Percentiles rank a stretch among this genome's conserved stretches.
phyloP scores from a whole-genome alignment of 2,888 invertebrate genomes.

The Bombylius major region DNA sequence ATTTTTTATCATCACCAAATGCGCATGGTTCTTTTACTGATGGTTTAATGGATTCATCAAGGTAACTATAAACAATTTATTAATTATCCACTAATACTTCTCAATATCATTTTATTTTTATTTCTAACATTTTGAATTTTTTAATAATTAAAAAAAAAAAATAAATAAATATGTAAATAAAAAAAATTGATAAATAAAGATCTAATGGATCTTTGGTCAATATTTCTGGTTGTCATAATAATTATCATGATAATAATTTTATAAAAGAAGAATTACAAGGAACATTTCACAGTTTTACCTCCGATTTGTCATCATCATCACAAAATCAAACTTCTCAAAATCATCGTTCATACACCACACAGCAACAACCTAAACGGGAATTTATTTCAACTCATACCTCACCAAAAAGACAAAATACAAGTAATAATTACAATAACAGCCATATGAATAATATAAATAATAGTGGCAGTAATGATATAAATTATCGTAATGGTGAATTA shows the following conservation, averaged over 20 bases:
- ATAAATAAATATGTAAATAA: too few species aligned
- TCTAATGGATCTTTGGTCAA: conserved; percentile 28
- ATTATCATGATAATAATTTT: neutral
- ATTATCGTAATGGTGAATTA: conserved; percentile 7
- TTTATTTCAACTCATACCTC: neutral
- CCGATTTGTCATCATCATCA: conserved; percentile 26
- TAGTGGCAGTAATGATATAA: conserved; percentile 6
- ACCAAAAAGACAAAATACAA: neutral
- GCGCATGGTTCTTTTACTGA: conserved; percentile 29
- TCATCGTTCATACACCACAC: neutral
- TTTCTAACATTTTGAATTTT: too few species aligned
- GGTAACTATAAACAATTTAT: neutral
- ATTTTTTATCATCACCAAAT: conserved; percentile 31
- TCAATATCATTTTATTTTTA: too few species aligned
- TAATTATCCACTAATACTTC: too few species aligned
- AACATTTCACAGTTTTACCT: conserved; percentile 31
- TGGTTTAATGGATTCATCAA: conserved; percentile 30
- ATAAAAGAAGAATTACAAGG: conserved; percentile 13
- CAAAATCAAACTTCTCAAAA: neutral
- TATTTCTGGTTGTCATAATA: neutral
- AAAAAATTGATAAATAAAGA: conserved; percentile 16
- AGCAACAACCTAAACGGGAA: conserved; percentile 24
- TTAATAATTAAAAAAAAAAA: too few species aligned
- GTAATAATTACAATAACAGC: neutral
- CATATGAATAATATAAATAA: conserved; percentile 6